These are phyloP conservation scores for Vicugna pacos DNA, from an alignment of 2,113 vertebrate species.

Conservation along the genomic window DNA sequence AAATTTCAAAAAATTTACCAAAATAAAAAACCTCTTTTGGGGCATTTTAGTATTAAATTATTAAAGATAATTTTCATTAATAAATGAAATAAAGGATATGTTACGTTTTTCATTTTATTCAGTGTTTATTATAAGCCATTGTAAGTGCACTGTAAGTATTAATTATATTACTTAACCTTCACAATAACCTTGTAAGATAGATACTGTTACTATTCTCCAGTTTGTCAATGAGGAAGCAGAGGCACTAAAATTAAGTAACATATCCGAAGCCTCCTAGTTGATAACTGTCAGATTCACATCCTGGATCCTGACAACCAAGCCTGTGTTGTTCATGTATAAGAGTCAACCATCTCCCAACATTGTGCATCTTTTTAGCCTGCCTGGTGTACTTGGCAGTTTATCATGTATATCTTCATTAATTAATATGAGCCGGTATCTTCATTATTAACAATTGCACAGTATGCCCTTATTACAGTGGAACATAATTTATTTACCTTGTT, in stretches of 20 bases:
- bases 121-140: background rate
- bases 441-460: background rate
- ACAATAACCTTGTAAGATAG: background rate
- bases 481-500: conserved; percentile 11
- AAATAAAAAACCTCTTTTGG: background rate
- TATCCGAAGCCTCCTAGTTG: conserved; percentile 1
- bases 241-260: conserved; percentile 2
- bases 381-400: background rate
- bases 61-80: background rate
- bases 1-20: background rate
- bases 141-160: background rate
- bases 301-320: background rate
- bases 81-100: background rate
- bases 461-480: background rate
- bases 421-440: background rate
- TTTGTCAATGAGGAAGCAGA: background rate
- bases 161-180: background rate
- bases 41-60: background rate
- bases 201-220: background rate
- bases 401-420: conserved; percentile 24
- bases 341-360: background rate
- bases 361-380: conserved; percentile 15
- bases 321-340: background rate
- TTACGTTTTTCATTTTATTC: background rate
- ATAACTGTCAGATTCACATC: background rate